Conservation (phyloP, 2,888 invertebrate species). For the Tanypteryx hageni region DNA sequence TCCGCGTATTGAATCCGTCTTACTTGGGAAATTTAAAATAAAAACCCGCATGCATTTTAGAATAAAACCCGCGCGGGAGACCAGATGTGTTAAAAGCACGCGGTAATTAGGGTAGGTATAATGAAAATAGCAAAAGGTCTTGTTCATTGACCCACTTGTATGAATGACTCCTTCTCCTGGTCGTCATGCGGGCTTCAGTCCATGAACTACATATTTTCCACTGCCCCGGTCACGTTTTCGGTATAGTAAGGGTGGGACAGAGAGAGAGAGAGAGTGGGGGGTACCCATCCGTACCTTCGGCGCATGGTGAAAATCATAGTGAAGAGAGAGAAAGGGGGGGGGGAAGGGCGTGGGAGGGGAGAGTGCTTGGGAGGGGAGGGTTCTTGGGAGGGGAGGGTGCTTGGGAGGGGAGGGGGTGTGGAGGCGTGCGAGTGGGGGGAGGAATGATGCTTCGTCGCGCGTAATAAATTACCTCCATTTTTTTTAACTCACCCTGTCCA, state of each 20-base stretch:
- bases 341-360: not conserved
- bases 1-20: not conserved
- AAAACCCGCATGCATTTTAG: slow-evolving; percentile 4
- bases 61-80: not conserved
- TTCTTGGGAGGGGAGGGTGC: not conserved
- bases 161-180: not conserved
- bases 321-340: not conserved
- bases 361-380: not conserved
- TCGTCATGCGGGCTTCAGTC: slow-evolving; percentile 1
- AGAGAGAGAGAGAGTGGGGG: not conserved
- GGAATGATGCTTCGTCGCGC: not conserved
- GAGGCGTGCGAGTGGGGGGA: not conserved
- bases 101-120: slow-evolving; percentile 48
- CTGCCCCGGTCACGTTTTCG: slow-evolving; percentile 11
- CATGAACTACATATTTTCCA: slow-evolving; percentile 29
- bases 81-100: slow-evolving; percentile 37
- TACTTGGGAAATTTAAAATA: not conserved
- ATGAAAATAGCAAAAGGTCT: slow-evolving; percentile 36
- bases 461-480: too few species aligned
- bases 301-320: not conserved
- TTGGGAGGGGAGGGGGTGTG: not conserved
- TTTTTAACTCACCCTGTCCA: too few species aligned
- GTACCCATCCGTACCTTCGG: not conserved
- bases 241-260: not conserved
- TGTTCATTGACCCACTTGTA: slow-evolving; percentile 18